Base-by-base conservation (phyloP, 1,140 invertebrate genomes). In the Ceratina australensis region DNA sequence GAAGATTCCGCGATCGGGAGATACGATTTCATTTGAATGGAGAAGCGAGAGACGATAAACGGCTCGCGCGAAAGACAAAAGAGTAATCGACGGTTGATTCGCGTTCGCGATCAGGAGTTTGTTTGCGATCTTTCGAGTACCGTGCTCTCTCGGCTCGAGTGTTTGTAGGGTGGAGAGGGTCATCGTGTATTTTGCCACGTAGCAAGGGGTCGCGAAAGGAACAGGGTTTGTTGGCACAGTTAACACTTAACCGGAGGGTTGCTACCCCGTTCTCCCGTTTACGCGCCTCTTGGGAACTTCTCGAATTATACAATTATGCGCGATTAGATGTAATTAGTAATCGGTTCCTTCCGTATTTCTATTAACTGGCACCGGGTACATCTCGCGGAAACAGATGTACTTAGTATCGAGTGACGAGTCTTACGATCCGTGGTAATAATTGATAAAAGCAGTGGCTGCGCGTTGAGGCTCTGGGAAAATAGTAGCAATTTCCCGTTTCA, bases 191-290 rank as follows among this genome's bases (percentile, higher is more conserved):
- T 60, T 33, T 50, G 33, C 59, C 71, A 60, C 66, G 61, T 63
- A 56, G 28, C 20, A 83, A 83, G 76, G 83, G 82, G 82, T 82
- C 76, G 60, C 73, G 66, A 72, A 75, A 71, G 72, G 66, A 72
- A 76, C 71, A 61, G 72, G 72, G 80, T 85, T 73, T 81, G 79
- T 84, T 84, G 68, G 71, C 78, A 84, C 77, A 84, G 82, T 85
- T 85, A 85, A 85, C 84, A 85, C 84, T 85, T 84, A 75, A 76
- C 28, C 56, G 64, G 64, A 69, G 78, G 79, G 60, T 65, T 66
- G 52, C 52, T 76, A 69, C 65, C 68, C 71, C 20, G 50, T 78
- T 77, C 60, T 77, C 74, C 49, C 50, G 60, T 42, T 68, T 66
- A 71, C 56, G 56, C 65, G 54, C 79, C 78, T 63, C 13, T 33